Percentiles rank a stretch among this genome's conserved stretches.
phyloP scores from a whole-genome alignment of 2,797 vertebrate genomes.

The Sebastiscus albofasciatus region DNA sequence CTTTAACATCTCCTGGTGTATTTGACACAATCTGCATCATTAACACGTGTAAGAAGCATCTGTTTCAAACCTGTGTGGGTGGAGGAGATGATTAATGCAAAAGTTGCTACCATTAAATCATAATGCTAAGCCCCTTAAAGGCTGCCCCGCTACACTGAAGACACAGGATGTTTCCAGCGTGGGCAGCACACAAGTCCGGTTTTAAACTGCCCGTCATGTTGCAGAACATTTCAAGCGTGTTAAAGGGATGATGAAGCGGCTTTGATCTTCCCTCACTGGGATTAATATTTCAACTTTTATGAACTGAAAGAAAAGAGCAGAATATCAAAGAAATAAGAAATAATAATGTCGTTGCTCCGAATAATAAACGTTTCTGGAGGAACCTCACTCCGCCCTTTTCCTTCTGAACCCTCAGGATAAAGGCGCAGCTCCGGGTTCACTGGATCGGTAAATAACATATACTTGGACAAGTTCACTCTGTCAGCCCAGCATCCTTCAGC shows the following conservation, averaged over 20 bases:
- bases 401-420: conserved; percentile 31
- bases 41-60: background rate
- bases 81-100: conserved; percentile 57
- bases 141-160: conserved; percentile 19
- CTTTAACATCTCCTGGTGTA: conserved; percentile 1
- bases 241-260: conserved; percentile 43
- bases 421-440: conserved; percentile 26
- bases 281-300: conserved; percentile 50
- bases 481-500: conserved; percentile 57
- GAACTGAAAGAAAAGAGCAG: conserved; percentile 8
- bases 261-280: conserved; percentile 46
- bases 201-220: conserved; percentile 39
- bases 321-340: conserved; percentile 15
- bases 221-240: conserved; percentile 41
- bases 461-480: conserved; percentile 52
- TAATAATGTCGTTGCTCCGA: conserved; percentile 12
- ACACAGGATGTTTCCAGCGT: conserved; percentile 19
- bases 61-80: conserved; percentile 47
- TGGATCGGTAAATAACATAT: conserved; percentile 62
- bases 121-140: conserved; percentile 36
- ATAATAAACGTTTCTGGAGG: conserved; percentile 36
- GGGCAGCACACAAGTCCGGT: conserved; percentile 27
- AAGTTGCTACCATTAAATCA: conserved; percentile 47
- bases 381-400: conserved; percentile 16
- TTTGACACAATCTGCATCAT: conserved; percentile 30